Percentiles rank a stretch among this genome's conserved stretches.
Evolutionary conservation across 2,113 vertebrate species (phyloP).

Genomic region (Corvus hawaiiensis): DNA sequence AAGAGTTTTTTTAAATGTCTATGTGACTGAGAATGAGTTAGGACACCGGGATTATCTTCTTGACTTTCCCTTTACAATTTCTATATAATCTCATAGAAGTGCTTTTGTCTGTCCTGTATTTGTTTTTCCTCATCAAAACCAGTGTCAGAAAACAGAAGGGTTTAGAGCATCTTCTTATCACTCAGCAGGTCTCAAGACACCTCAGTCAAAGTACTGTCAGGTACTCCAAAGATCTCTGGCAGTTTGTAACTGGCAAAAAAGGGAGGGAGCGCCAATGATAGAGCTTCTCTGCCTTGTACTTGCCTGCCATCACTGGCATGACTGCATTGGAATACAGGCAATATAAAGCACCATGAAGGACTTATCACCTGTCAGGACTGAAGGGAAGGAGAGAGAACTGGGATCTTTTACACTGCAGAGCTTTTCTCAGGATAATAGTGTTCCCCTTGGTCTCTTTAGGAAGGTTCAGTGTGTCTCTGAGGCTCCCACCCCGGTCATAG

Average conservation of each 20-base stretch:
- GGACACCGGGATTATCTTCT: background rate
- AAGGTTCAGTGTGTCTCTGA: background rate
- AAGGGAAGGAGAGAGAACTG: background rate
- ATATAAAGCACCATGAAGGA: background rate
- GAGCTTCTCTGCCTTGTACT: background rate
- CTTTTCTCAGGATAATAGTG: background rate
- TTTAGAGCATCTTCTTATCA: background rate
- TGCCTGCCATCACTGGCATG: background rate
- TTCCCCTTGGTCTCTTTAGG: background rate
- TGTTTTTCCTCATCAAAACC: background rate
- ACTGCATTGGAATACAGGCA: background rate
- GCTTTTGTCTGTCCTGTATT: background rate
- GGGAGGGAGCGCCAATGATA: background rate
- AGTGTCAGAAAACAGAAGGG: background rate
- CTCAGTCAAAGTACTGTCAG: background rate
- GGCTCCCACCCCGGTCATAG: background rate
- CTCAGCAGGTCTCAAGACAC: background rate
- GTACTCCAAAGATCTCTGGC: background rate
- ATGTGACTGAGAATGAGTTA: background rate
- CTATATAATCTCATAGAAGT: background rate
- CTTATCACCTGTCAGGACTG: background rate
- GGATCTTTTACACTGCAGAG: background rate
- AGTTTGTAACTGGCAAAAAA: background rate
- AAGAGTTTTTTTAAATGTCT: background rate
- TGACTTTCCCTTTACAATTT: background rate